Percentiles rank a stretch among this genome's conserved stretches.
phyloP scores from a whole-genome alignment of 2,113 vertebrate species.

The Meleagris gallopavo region DNA sequence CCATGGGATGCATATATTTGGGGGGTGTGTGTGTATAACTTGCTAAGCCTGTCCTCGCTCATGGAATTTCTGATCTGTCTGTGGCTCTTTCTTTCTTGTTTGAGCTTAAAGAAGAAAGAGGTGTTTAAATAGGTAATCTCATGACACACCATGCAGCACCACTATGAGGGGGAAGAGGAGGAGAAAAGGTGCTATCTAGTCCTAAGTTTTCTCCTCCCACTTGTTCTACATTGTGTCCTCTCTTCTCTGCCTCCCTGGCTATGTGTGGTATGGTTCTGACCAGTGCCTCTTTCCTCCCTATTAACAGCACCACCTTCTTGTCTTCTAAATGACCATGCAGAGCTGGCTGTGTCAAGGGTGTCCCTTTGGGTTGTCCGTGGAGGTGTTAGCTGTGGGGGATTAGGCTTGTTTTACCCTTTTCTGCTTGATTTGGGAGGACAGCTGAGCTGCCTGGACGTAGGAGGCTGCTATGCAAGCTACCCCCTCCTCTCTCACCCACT shows the following conservation, averaged over 20 bases:
- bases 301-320: not conserved
- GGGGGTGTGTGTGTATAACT: not conserved
- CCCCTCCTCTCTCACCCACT: slow-evolving; percentile 61
- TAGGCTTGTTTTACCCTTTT: not conserved
- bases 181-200: not conserved
- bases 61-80: not conserved
- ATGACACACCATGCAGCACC: not conserved
- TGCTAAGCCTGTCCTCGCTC: not conserved
- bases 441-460: slow-evolving; percentile 62
- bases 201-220: not conserved
- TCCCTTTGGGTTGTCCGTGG: not conserved
- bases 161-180: not conserved
- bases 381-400: slow-evolving; percentile 4
- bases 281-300: not conserved
- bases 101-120: not conserved
- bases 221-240: not conserved
- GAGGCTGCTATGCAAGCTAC: slow-evolving; percentile 69
- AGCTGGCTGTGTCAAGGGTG: not conserved
- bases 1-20: not conserved
- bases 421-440: slow-evolving; percentile 27
- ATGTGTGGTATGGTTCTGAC: not conserved
- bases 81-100: slow-evolving; percentile 12
- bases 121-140: not conserved
- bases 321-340: not conserved
- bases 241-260: not conserved